Evolutionary conservation across 2,888 invertebrate genomes (phyloP).

Genomic region (Cordilura impudica): DNA sequence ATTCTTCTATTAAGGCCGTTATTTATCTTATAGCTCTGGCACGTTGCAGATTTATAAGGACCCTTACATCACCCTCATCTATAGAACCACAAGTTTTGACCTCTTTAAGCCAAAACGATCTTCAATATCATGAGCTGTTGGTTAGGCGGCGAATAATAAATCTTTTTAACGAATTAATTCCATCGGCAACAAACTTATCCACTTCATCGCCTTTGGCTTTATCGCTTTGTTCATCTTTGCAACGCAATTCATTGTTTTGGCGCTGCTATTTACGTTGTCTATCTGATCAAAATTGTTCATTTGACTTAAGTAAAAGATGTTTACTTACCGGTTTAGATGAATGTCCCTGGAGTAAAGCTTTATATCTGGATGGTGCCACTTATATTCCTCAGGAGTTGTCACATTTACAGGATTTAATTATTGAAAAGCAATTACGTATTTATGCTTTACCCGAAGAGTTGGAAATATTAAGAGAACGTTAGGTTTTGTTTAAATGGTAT

Average conservation of each 20-base stretch:
- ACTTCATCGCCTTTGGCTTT: constrained; percentile 7
- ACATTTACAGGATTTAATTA: constrained; percentile 86
- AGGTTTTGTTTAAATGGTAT: too few species aligned
- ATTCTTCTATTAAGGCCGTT: constrained; percentile 78
- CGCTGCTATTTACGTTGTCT: constrained; percentile 82
- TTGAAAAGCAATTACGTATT: constrained; percentile 86
- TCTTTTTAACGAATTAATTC: constrained; percentile 69
- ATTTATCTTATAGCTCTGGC: constrained; percentile 78
- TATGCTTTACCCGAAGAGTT: constrained; percentile 89
- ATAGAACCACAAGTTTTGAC: neutral
- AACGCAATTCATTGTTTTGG: constrained; percentile 80
- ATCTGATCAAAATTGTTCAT: constrained; percentile 71
- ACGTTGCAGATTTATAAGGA: constrained; percentile 68
- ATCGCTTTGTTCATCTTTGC: constrained; percentile 62
- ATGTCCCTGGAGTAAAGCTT: constrained; percentile 83
- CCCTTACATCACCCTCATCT: neutral
- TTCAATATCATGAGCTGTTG: constrained; percentile 64
- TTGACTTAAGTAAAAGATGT: constrained; percentile 73
- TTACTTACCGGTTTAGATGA: constrained; percentile 81
- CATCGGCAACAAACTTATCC: constrained; percentile 47
- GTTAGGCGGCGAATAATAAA: constrained; percentile 72
- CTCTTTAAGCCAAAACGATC: constrained; percentile 39
- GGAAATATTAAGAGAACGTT: constrained; percentile 79
- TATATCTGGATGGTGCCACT: constrained; percentile 84
- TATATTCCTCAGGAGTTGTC: constrained; percentile 82